A percentile compares a stretch with the other conserved stretches of the same genome.
phyloP scores from a whole-genome alignment of 2,888 invertebrate species.

The Tuta absoluta region DNA sequence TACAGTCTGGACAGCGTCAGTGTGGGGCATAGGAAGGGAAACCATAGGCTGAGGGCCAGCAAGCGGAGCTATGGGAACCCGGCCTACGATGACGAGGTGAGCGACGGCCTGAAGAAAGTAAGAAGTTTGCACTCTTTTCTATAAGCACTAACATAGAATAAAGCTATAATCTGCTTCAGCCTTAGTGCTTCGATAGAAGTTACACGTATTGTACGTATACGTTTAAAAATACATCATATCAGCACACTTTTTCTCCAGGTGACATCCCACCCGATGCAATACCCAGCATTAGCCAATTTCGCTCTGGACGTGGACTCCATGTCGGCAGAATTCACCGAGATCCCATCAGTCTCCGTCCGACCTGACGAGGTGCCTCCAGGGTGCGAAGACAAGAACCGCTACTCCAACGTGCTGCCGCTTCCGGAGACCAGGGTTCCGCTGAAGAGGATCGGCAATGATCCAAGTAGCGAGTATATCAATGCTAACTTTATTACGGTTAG shows the following conservation, averaged over 20 bases:
- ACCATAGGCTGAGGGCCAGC: conserved; percentile 84
- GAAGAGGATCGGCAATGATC: conserved; percentile 85
- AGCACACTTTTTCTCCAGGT: conserved; percentile 61
- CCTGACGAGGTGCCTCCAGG: conserved; percentile 92
- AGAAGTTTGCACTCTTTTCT: too few relatives aligned
- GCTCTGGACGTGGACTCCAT: conserved; percentile 86
- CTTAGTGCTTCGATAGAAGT: too few relatives aligned
- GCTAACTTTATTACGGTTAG: conserved; percentile 95
- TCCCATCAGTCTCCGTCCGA: conserved; percentile 88
- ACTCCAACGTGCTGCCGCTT: conserved; percentile 96
- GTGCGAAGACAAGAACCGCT: conserved; percentile 93
- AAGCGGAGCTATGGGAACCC: conserved; percentile 95
- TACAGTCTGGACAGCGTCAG: conserved; percentile 95
- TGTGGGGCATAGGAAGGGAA: conserved; percentile 89
- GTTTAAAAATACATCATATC: neutral
- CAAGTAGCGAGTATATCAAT: conserved; percentile 94
- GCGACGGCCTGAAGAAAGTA: neutral
- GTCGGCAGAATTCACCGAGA: conserved; percentile 89
- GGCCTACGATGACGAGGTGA: conserved; percentile 93
- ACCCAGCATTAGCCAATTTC: conserved; percentile 88
- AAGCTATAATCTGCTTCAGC: too few relatives aligned
- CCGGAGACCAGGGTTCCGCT: conserved; percentile 94
- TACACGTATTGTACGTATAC: too few relatives aligned
- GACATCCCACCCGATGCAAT: conserved; percentile 88
- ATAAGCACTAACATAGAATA: too few relatives aligned